A percentile compares a stretch with the other conserved stretches of the same genome.
Evolutionary conservation across 92 coral and sea anemone species (phyloP).

Genomic region (Pocillopora meandrina): DNA sequence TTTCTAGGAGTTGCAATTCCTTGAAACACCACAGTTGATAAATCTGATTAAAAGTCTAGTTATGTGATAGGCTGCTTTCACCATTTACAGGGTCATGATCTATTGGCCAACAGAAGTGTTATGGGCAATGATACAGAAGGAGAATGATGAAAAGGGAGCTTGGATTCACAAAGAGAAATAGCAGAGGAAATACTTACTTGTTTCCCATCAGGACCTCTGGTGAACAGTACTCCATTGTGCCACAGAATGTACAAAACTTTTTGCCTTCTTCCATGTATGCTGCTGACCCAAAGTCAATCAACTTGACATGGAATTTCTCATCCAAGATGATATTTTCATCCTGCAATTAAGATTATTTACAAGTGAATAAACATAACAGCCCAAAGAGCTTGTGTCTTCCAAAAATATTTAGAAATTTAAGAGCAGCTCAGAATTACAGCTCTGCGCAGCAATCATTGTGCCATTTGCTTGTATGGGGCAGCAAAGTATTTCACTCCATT

Average conservation of each 20-base stretch:
- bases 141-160: no score
- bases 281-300: slow-evolving; percentile 97
- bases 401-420: neutral
- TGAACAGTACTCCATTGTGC: slow-evolving; percentile 98
- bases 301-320: slow-evolving; percentile 84
- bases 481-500: no score
- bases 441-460: no score
- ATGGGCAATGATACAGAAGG: no score
- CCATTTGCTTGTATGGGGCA: no score
- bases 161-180: neutral
- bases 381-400: neutral
- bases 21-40: no score
- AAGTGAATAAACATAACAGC: no score
- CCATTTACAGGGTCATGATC: no score
- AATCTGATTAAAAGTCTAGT: no score
- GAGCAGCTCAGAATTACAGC: neutral
- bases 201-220: slow-evolving; percentile 97
- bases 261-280: slow-evolving; percentile 95
- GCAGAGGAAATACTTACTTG: slow-evolving; percentile 55
- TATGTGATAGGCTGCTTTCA: no score
- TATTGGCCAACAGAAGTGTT: no score
- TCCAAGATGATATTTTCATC: slow-evolving; percentile 95
- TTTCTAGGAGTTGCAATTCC: no score
- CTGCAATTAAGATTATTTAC: slow-evolving; percentile 33
- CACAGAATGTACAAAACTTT: slow-evolving; percentile 89